These are phyloP conservation scores for Agrypnia vestita DNA, from an alignment of 1,140 invertebrate species.

Conservation along the genomic window DNA sequence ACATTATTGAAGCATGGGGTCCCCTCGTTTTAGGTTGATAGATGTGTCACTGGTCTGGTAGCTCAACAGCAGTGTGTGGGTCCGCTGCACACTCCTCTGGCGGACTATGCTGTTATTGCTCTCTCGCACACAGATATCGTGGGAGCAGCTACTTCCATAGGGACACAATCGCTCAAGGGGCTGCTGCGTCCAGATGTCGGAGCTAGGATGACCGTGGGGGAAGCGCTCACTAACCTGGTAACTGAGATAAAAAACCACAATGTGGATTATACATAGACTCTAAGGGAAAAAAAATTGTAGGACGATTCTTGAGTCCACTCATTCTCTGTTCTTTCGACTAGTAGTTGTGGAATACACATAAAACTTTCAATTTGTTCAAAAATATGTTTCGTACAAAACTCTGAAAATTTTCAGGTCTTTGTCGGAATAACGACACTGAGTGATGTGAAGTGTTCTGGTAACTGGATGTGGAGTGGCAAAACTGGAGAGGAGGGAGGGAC, in stretches of 20 bases:
- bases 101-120: conserved; percentile 95
- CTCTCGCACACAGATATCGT: conserved; percentile 82
- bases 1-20: too few relatives aligned
- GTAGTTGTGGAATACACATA: too few relatives aligned
- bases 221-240: conserved; percentile 94
- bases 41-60: conserved; percentile 96
- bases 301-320: too few relatives aligned
- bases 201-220: conserved; percentile 94
- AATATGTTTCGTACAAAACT: too few relatives aligned
- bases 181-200: conserved; percentile 86
- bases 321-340: too few relatives aligned
- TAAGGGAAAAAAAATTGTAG: too few relatives aligned
- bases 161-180: conserved; percentile 97
- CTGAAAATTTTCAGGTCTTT: conserved; percentile 83
- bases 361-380: too few relatives aligned
- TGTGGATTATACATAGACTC: too few relatives aligned
- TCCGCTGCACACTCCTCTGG: conserved; percentile 94
- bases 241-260: not conserved
- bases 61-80: conserved; percentile 99
- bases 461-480: conserved; percentile 99
- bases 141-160: conserved; percentile 95
- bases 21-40: conserved; percentile 80
- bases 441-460: conserved; percentile 97
- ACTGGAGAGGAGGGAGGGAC: conserved; percentile 91
- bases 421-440: conserved; percentile 87